Base-by-base conservation (phyloP, 2,888 invertebrate genomes). In the Ecdyonurus torrentis region DNA sequence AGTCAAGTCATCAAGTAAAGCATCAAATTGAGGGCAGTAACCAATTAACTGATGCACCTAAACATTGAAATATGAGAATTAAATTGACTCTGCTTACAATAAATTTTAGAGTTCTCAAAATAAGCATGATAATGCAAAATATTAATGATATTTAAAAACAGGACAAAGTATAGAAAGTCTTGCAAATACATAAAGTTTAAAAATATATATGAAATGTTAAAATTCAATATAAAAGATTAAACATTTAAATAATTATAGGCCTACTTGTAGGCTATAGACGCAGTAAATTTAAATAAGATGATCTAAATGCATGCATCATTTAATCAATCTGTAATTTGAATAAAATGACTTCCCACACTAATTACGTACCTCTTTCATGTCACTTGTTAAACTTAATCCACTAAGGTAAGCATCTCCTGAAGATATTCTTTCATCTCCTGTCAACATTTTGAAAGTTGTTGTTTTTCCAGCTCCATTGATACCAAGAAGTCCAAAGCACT, bases 391-490 rank as follows among this genome's bases (percentile, higher is more conserved):
- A 68, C 73, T 72, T 62, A 71, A 68, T 3, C 83, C 82, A 66
- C 81, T 77, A 15, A 91, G 80, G 74, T 78, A 87, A 0, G 85
- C 88, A 61, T 85, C 81, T 0, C 91, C 91, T 61, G 78, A 79
- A 0, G 85, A 82, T 15, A 89, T 81, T 2, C 75, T 74, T 70
- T 85, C 86, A 71, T 91, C 91, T 0, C 93, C 92, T 60, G 92
- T 92, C 69, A 93, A 76, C 87, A 92, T 91, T 75, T 89, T 89
- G 73, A 95, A 95, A 0, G 93, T 92, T 1, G 86, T 85, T 0
- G 90, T 91, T 74, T 91, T 92, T 0, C 91, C 91, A 1, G 91
- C 91, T 10, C 92, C 91, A 72, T 92, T 91, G 0, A 90, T 85
- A 0, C 91, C 90, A 60, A 91, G 75, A 53, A 91, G 74, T 1